Base-by-base conservation (phyloP, 2,888 invertebrate genomes). In the Deilephila elpenor region DNA sequence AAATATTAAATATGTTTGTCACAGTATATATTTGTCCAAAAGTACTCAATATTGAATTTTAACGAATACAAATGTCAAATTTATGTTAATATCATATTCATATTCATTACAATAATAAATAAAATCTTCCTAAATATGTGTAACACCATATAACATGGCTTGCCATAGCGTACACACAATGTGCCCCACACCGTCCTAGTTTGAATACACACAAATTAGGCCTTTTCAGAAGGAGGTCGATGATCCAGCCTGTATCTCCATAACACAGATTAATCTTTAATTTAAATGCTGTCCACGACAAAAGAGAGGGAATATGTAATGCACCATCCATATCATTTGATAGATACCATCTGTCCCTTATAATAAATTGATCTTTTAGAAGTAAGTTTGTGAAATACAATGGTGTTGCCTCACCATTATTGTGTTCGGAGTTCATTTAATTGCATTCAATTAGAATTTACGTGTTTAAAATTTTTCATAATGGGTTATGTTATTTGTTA, bases 191-290 rank as follows among this genome's bases (percentile, higher is more conserved):
- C 71, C 51, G 32, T 25, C 62, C 20, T 62, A 71, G 71, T 74
- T 86, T 74, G 87, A 88, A 85, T 86, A 83, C 81, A 83, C 79
- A 80, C 82, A 84, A 87, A 86, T 88, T 87, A 83, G 86, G 79
- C 78, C 83, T 85, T 86, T 87, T 86, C 72, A 74, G 62, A 51
- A 51, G 29, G 59, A 80, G 85, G 85, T 86, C 84, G 84, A 75
- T 83, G 85, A 79, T 80, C 85, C 78, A 75, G 74, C 77, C 76
- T 79, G 79, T 73, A 71, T 72, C 73, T 77, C 79, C 75, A 80
- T 76, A 80, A 80, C 78, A 79, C 79, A 88, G 86, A 90, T 90
- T 91, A 90, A 89, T 91, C 88, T 90, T 83, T 84, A 85, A 88
- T 89, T 87, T 88, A 84, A 87, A 88, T 74, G 72, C 74, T 74